Evolutionary conservation across 1,140 invertebrate species (phyloP).

Genomic region (Magallana ariakensis): DNA sequence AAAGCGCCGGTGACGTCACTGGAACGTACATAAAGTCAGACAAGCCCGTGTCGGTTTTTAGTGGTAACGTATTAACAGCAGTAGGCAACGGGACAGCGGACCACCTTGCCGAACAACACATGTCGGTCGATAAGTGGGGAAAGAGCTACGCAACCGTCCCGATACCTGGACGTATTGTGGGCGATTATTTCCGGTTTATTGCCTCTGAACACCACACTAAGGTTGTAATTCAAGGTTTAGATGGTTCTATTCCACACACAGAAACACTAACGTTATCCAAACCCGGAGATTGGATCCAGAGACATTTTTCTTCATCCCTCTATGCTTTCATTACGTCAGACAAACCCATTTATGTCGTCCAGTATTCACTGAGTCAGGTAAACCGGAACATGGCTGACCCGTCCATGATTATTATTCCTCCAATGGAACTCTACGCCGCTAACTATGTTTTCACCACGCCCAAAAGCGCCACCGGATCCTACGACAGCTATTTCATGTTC

Average conservation of each 20-base stretch:
- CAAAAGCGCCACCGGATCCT: slow-evolving; percentile 4
- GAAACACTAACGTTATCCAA: slow-evolving; percentile 25
- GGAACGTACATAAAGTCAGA: slow-evolving; percentile 62
- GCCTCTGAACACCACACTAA: slow-evolving; percentile 59
- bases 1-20: slow-evolving; percentile 62
- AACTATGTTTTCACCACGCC: slow-evolving; percentile 40
- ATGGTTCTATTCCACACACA: background rate
- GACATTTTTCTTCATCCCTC: slow-evolving; percentile 42
- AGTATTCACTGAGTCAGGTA: slow-evolving; percentile 54
- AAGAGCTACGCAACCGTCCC: slow-evolving; percentile 63
- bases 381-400: slow-evolving; percentile 31
- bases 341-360: slow-evolving; percentile 58
- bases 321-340: slow-evolving; percentile 51
- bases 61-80: slow-evolving; percentile 62
- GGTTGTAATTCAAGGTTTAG: slow-evolving; percentile 46
- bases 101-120: slow-evolving; percentile 69
- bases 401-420: slow-evolving; percentile 36
- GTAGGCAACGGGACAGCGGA: slow-evolving; percentile 57
- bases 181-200: slow-evolving; percentile 64
- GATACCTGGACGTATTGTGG: slow-evolving; percentile 59
- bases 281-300: slow-evolving; percentile 47
- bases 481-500: slow-evolving; percentile 44
- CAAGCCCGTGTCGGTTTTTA: slow-evolving; percentile 64
- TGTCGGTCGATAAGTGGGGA: slow-evolving; percentile 67
- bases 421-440: slow-evolving; percentile 41